These are phyloP conservation scores for Ligdia adustata DNA, from an alignment of 2,888 invertebrate genomes.

Conservation along the genomic window DNA sequence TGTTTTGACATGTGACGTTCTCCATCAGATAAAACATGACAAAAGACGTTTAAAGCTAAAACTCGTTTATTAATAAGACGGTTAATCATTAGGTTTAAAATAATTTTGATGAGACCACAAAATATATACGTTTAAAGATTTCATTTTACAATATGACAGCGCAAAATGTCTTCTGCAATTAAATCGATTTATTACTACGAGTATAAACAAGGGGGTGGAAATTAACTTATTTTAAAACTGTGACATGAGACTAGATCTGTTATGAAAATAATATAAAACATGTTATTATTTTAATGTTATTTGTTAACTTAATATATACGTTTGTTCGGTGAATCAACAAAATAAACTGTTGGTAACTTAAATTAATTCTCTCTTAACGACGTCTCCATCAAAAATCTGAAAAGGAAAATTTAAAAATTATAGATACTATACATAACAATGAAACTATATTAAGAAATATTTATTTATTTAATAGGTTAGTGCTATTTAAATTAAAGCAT, in stretches of 20 bases:
- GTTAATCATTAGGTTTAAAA: no score
- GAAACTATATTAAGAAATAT: no score
- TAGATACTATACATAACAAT: no score
- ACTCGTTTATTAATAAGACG: no score
- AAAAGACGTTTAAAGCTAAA: no score
- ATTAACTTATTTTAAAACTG: constrained; percentile 81
- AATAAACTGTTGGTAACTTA: constrained; percentile 54
- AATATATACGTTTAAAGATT: no score
- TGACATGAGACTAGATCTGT: constrained; percentile 81
- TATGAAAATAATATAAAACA: constrained; percentile 64
- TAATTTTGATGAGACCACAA: no score
- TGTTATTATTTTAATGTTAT: constrained; percentile 28
- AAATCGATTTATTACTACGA: constrained; percentile 37
- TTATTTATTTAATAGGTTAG: no score
- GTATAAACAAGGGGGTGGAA: constrained; percentile 45
- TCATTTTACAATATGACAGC: no score
- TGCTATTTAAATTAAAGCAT: neutral
- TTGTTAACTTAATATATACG: constrained; percentile 29
- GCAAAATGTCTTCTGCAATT: no score
- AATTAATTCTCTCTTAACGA: constrained; percentile 40
- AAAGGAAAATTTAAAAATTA: constrained; percentile 43
- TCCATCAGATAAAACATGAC: no score
- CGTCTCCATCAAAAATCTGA: constrained; percentile 70
- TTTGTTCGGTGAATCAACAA: constrained; percentile 18
- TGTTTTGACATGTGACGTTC: no score